Percentiles rank a stretch among this genome's conserved stretches.
Conservation (phyloP, 2,797 vertebrate genomes). For the Sebastes melanostomus region DNA sequence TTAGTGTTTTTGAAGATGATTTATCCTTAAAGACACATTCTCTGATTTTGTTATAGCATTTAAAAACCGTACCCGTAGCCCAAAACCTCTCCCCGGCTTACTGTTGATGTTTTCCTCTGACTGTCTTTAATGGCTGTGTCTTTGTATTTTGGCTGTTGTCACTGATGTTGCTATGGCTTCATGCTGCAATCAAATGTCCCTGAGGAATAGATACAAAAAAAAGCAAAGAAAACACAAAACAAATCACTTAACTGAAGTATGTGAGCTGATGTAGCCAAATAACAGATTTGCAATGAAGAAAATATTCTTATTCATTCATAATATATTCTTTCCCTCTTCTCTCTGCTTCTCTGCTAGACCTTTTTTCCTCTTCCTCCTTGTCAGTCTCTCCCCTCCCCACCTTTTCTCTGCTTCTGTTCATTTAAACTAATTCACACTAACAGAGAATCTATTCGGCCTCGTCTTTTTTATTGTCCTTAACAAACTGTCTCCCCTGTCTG, state of each 20-base stretch:
- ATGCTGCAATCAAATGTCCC: not conserved
- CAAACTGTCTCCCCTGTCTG: constrained; percentile 5
- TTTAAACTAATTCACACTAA: constrained; percentile 23
- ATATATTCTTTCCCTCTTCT: not conserved
- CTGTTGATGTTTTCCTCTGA: not conserved
- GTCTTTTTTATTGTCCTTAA: constrained; percentile 18
- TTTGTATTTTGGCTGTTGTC: not conserved
- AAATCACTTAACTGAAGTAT: not conserved
- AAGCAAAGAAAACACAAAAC: not conserved
- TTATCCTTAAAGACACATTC: not conserved
- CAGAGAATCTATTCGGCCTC: constrained; percentile 5
- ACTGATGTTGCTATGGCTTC: not conserved
- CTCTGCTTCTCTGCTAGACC: not conserved
- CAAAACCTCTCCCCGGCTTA: not conserved
- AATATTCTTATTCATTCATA: not conserved
- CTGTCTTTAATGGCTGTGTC: not conserved
- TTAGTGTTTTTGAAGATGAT: not conserved
- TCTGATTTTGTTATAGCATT: not conserved
- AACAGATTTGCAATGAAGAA: not conserved
- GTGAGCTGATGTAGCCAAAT: not conserved
- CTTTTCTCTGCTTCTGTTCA: not conserved
- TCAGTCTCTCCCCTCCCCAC: not conserved
- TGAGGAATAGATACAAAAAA: not conserved
- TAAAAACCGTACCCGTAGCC: not conserved
- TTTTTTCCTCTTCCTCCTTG: not conserved